A percentile compares a stretch with the other conserved stretches of the same genome.
These are phyloP conservation scores for Argyresthia goedartella DNA, from an alignment of 2,888 invertebrate genomes.

Conservation along the genomic window DNA sequence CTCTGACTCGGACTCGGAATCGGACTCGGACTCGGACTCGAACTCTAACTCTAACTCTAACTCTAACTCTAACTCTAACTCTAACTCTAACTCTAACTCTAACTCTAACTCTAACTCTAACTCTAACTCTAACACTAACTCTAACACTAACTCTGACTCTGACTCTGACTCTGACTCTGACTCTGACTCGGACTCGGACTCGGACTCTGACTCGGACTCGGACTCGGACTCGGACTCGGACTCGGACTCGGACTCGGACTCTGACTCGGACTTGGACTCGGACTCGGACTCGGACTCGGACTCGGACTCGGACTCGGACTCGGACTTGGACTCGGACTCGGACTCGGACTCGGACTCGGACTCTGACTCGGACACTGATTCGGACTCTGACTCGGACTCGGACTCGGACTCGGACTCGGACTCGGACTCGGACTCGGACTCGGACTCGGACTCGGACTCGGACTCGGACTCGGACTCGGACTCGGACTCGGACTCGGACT, in stretches of 20 bases:
- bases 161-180: not conserved
- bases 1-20: too few species aligned
- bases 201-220: not conserved
- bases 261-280: not conserved
- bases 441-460: too few species aligned
- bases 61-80: constrained; percentile 1
- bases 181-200: not conserved
- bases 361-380: too few species aligned
- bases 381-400: too few species aligned
- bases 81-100: constrained; percentile 1
- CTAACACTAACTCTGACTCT: not conserved
- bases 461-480: too few species aligned
- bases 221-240: not conserved
- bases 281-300: too few species aligned
- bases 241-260: not conserved
- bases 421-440: too few species aligned
- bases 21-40: not conserved
- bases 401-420: too few species aligned
- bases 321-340: too few species aligned
- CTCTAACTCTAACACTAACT: not conserved
- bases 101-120: constrained; percentile 1
- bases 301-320: too few species aligned
- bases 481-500: too few species aligned
- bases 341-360: too few species aligned
- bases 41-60: not conserved